A percentile compares a stretch with the other conserved stretches of the same genome.
Conservation (phyloP, 1,140 invertebrate species). For the Ostrea denselamellosa region DNA sequence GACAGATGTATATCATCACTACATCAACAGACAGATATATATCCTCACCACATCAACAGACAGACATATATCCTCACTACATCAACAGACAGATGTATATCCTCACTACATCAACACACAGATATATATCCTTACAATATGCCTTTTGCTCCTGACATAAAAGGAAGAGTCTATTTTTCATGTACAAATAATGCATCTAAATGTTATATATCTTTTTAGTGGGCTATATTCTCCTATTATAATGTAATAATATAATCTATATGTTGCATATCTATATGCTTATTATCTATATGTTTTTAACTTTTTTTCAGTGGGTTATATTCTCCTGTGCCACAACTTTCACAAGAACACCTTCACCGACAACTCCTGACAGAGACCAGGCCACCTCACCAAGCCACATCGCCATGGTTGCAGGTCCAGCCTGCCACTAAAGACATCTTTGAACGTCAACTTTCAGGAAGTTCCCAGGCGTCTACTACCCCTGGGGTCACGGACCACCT, state of each 20-base stretch:
- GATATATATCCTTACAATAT: too few relatives aligned
- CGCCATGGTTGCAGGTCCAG: constrained; percentile 43
- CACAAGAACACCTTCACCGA: not conserved
- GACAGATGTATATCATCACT: too few relatives aligned
- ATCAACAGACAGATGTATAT: too few relatives aligned
- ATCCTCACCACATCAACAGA: too few relatives aligned
- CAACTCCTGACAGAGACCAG: not conserved
- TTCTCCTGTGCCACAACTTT: not conserved
- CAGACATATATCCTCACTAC: too few relatives aligned
- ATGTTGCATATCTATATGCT: too few relatives aligned
- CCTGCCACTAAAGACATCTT: not conserved
- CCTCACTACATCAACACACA: too few relatives aligned
- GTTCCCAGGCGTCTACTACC: constrained; percentile 10
- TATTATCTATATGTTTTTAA: not conserved
- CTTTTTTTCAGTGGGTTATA: not conserved
- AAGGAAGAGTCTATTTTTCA: too few relatives aligned
- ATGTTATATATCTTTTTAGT: not conserved
- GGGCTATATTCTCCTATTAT: not conserved
- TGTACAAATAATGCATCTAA: not conserved
- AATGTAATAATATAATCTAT: too few relatives aligned
- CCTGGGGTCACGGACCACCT: not conserved
- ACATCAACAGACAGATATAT: too few relatives aligned
- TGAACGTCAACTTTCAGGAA: not conserved
- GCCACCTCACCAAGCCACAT: constrained; percentile 28
- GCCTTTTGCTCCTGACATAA: not conserved